Evolutionary conservation across 2,113 vertebrate species (phyloP), one percentile per base, ranked within the genome.

Genomic region (Athene cunicularia): DNA sequence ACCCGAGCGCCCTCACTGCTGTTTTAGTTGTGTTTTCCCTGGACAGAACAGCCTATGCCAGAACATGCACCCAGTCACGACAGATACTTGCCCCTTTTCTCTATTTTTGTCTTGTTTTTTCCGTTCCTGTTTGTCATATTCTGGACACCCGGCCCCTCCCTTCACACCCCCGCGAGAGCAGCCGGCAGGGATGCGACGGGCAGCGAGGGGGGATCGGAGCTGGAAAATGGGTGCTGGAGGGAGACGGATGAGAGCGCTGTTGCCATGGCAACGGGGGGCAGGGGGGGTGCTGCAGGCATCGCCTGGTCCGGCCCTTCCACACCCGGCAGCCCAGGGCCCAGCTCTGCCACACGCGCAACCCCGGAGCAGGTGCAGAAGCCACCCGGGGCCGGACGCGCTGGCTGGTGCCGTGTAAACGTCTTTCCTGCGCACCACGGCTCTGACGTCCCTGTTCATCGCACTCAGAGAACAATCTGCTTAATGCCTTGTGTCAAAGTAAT

Each of bases 381-480:
- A 90, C 80, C 19, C 24, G 77, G 95, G 74, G 74, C 63, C 80
- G 45, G 14, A 27, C 47, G 45, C 21, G 1, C 16, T 79, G 60
- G 63, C 47, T 73, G 43, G 80, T 19, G 1, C 2, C 53, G 24
- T 74, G 76, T 22, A 90, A 95, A 90, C 47, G 53, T n/a, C 73
- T 93, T 95, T 84, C 49, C 64, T 74, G 81, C 58, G 52, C 60
- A 68, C 95, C 91, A 91, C 80, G 45, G 68, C 97, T 96, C 92
- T 96, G 92, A 97, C 96, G 96, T 68, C 88, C 45, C 91, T 96
- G 70, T 95, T 98, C 98, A 93, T 87, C 90, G 92, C 92, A 11
- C 94, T 97, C 95, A 75, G 97, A 97, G 97, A 97, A 96, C 96
- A 97, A 98, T 96, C 97, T 96, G 97, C 95, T 97, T 97, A 89